These are phyloP conservation scores for Megalops cyprinoides DNA, from an alignment of 2,797 vertebrate species.

Conservation along the genomic window DNA sequence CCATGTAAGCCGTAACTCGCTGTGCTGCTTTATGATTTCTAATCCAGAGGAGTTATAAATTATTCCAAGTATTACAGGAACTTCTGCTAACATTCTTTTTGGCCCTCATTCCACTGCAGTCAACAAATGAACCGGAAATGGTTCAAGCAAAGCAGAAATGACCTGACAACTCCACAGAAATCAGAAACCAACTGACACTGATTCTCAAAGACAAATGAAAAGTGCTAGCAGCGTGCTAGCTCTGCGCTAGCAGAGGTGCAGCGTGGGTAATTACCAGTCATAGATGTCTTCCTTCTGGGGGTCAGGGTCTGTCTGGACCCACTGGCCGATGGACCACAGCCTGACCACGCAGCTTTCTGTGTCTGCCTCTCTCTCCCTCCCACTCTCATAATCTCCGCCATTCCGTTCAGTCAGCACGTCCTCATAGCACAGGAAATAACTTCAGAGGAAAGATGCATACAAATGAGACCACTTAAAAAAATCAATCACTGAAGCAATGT, in stretches of 20 bases:
- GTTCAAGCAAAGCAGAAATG: not conserved
- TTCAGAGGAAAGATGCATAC: slow-evolving; percentile 42
- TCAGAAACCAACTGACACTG: not conserved
- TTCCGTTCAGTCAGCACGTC: slow-evolving; percentile 58
- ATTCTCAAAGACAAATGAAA: not conserved
- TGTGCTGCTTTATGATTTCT: too few species aligned
- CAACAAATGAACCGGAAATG: not conserved
- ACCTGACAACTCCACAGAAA: too few species aligned
- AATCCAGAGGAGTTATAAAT: not conserved
- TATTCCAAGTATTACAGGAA: not conserved
- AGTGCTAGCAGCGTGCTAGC: too few species aligned
- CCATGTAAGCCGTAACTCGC: too few species aligned
- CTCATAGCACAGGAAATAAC: slow-evolving; percentile 85
- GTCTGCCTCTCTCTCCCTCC: slow-evolving; percentile 18
- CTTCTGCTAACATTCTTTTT: not conserved
- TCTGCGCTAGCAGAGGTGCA: not conserved
- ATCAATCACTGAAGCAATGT: too few species aligned
- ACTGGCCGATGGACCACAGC: slow-evolving; percentile 82
- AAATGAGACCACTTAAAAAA: not conserved
- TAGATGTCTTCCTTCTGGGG: slow-evolving; percentile 67
- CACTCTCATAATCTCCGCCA: slow-evolving; percentile 43
- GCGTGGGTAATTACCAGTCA: slow-evolving; percentile 70
- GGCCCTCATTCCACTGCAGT: too few species aligned
- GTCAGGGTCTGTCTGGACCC: slow-evolving; percentile 76
- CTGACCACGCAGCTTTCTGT: slow-evolving; percentile 9